A percentile compares a stretch with the other conserved stretches of the same genome.
These are phyloP conservation scores for Epistrophella euchroma DNA, from an alignment of 2,888 invertebrate genomes.

Conservation along the genomic window DNA sequence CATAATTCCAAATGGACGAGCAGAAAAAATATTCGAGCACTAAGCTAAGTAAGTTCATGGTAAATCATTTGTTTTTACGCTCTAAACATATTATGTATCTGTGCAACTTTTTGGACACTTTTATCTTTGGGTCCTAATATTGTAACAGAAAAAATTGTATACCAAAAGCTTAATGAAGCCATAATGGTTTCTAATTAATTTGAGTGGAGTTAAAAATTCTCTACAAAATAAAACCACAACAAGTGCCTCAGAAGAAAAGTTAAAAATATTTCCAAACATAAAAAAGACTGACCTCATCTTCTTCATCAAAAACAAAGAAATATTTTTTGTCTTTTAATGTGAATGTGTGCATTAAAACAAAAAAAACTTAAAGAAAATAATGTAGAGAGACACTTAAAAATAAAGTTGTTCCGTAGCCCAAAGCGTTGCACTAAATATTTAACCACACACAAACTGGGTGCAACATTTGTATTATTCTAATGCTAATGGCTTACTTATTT, in stretches of 20 bases:
- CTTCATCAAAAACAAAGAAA: background rate
- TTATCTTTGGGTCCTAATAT: no score
- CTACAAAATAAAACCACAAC: no score
- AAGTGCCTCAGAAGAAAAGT: background rate
- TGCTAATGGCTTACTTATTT: slow-evolving; percentile 56
- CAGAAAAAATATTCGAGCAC: no score
- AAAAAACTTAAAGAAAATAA: slow-evolving; percentile 3
- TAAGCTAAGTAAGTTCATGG: no score
- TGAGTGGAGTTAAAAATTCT: no score
- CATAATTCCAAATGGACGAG: no score
- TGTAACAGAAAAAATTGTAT: no score
- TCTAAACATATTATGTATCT: no score
- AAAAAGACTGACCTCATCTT: background rate
- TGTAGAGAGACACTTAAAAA: slow-evolving; percentile 19
- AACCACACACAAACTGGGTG: slow-evolving; percentile 28
- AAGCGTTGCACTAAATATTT: slow-evolving; percentile 13
- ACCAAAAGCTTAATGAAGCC: no score
- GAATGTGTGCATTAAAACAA: background rate
- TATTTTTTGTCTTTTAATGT: background rate
- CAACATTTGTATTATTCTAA: slow-evolving; percentile 62
- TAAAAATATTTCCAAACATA: background rate
- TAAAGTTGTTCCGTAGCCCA: slow-evolving; percentile 21
- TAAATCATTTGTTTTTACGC: no score
- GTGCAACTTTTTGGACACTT: no score
- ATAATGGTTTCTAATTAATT: no score